Evolutionary conservation across 2,113 vertebrate genomes (phyloP), one percentile per base, ranked within the genome.

Genomic region (Cacatua alba): DNA sequence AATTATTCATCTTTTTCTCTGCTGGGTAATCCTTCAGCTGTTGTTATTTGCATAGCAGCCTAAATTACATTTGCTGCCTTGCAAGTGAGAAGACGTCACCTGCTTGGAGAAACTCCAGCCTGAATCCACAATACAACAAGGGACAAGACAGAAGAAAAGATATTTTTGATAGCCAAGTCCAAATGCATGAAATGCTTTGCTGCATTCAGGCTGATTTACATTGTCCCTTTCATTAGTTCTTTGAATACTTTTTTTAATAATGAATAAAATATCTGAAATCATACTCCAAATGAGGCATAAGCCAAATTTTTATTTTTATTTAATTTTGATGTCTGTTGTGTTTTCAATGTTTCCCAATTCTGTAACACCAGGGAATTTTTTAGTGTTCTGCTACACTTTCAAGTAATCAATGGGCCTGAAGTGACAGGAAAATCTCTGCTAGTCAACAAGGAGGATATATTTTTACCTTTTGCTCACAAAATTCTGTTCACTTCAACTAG

Each of bases 11-110:
- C 8, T 68, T 91, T 84, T 39, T 53, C 53, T 86, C 63, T 88
- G 29, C 33, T 90, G 55, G n/a, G 31, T 69, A 88, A 90, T 94
- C 37, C 48, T 76, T 95, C 83, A 76, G 53, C 19, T 87, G 23
- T n/a, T 86, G 24, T 72, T 95, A 70, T 74, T 94, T 80, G 70
- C n/a, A 51, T 7, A 67, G 28, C 16, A 93, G 13, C 25, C 35
- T 49, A 74, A 88, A 94, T 74, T 41, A 63, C 63, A 23, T 68
- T 68, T 76, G 4, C 44, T 90, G 49, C 53, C 57, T 90, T 63
- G 20, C 14, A 81, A 94, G n/a, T 8, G 37, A 80, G 53, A 83
- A 64, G 85, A 35, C 2, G 26, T 87, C 39, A 78, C 25, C 33
- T 51, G 35, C 26, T 43, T 23, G n/a, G 37, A 81, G 31, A 28